Evolutionary conservation across 2,888 invertebrate species (phyloP).

Genomic region (Lydus trimaculatus): DNA sequence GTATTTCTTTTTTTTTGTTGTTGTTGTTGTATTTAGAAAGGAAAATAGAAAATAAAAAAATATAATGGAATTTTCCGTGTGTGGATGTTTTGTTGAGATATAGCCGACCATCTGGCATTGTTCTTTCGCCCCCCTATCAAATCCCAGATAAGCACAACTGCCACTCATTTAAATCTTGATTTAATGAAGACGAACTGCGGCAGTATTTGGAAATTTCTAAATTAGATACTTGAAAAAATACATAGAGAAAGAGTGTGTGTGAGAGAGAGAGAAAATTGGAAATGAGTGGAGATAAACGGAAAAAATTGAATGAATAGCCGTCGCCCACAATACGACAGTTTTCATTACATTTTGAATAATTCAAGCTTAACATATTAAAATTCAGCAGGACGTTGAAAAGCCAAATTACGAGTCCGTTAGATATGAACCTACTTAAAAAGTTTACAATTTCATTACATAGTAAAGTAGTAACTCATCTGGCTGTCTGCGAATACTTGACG

Average conservation of each 20-base stretch:
- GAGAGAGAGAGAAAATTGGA: background rate
- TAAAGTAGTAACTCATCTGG: conserved; percentile 35
- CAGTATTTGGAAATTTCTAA: conserved; percentile 1
- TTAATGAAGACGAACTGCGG: conserved; percentile 13
- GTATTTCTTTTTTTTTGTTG: background rate
- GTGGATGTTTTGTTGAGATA: background rate
- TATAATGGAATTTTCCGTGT: background rate
- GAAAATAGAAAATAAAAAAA: background rate
- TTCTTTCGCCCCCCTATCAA: background rate
- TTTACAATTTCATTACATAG: conserved; percentile 41
- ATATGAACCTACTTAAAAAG: conserved; percentile 42
- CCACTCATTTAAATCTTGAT: conserved; percentile 15
- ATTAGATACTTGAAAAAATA: conserved; percentile 1
- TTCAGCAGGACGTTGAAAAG: conserved; percentile 30
- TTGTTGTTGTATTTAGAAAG: background rate
- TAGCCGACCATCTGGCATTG: background rate
- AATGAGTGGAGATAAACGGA: background rate
- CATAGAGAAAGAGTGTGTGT: background rate
- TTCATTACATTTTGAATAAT: conserved; percentile 24
- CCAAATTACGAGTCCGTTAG: conserved; percentile 37
- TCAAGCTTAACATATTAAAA: conserved; percentile 26
- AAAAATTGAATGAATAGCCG: conserved; percentile 14
- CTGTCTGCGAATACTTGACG: conserved; percentile 32
- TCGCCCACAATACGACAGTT: conserved; percentile 18
- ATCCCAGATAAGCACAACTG: background rate